phyloP scores from a whole-genome alignment of 2,113 vertebrate genomes.

The Atlantisia rogersi region DNA sequence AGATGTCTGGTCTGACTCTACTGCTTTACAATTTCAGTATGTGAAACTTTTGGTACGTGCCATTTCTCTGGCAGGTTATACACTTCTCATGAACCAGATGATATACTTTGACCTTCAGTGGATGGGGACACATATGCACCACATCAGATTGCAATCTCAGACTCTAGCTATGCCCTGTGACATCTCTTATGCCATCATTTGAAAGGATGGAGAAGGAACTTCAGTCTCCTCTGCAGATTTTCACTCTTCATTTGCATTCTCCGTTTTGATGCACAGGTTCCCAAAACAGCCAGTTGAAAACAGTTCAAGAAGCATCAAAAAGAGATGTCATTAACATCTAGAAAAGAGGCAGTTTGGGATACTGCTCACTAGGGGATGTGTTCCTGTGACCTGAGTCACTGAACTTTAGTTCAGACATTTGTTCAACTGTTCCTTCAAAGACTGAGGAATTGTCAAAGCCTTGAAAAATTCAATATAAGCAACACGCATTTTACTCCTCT shows the following conservation, averaged over 20 bases:
- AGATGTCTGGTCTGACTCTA: not conserved
- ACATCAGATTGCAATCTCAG: not conserved
- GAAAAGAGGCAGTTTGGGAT: not conserved
- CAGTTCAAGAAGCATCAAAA: not conserved
- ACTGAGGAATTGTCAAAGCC: not conserved
- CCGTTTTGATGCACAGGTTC: not conserved
- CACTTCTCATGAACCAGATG: not conserved
- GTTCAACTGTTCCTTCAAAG: not conserved
- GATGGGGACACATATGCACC: not conserved
- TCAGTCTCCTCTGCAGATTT: not conserved
- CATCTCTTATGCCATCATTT: not conserved
- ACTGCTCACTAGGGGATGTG: not conserved
- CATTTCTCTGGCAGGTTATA: not conserved
- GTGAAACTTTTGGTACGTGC: not conserved
- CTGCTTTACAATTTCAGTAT: not conserved
- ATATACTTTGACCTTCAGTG: not conserved
- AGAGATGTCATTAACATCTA: not conserved
- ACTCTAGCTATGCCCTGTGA: not conserved
- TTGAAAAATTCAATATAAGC: not conserved
- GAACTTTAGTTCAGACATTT: not conserved
- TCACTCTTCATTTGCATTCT: not conserved
- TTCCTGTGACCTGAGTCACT: not conserved
- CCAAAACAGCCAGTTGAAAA: not conserved
- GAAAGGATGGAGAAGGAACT: not conserved
- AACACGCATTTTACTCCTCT: not conserved